Conservation (phyloP, 2,888 invertebrate species). For the Epicampocera succincta region DNA sequence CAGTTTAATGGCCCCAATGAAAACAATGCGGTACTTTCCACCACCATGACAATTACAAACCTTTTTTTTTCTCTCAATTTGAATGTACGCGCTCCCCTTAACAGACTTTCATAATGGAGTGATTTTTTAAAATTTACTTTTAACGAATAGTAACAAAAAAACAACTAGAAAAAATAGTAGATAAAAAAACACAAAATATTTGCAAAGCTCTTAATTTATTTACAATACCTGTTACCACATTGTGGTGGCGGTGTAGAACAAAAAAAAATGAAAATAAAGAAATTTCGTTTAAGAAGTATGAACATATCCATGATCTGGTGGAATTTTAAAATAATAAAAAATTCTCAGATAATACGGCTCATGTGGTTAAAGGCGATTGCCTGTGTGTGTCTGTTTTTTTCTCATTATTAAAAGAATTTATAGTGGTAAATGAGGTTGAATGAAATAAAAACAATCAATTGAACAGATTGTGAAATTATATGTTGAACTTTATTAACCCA, state of each 20-base stretch:
- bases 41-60: no score
- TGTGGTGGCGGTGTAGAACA: constrained; percentile 9
- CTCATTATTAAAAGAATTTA: neutral
- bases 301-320: neutral
- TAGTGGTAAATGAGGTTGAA: constrained; percentile 7
- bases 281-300: no score
- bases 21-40: no score
- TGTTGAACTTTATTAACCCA: neutral
- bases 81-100: no score
- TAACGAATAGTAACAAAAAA: no score
- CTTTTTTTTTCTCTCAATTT: no score
- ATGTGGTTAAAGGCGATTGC: constrained; percentile 41
- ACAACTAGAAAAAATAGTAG: neutral
- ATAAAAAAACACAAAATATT: neutral
- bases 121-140: no score
- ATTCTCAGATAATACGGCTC: constrained; percentile 29
- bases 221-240: constrained; percentile 9
- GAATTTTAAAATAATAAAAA: constrained; percentile 15
- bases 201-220: constrained; percentile 1
- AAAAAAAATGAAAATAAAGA: constrained; percentile 1
- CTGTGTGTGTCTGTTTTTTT: constrained; percentile 1
- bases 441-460: constrained; percentile 18
- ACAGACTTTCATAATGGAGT: no score
- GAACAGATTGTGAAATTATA: neutral
- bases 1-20: no score